phyloP scores from a whole-genome alignment of 2,888 invertebrate species.

The Limulus polyphemus region DNA sequence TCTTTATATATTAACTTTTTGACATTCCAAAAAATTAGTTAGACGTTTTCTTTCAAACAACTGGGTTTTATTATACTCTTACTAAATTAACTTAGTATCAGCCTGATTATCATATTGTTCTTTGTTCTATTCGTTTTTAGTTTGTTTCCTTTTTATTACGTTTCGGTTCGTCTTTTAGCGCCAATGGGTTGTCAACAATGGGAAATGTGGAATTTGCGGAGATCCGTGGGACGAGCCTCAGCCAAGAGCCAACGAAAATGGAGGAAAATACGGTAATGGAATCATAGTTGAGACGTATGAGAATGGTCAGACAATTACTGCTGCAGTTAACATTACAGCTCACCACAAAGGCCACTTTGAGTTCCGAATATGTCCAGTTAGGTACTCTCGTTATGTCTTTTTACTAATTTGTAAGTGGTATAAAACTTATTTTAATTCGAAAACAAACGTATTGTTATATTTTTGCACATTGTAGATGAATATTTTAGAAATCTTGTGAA shows the following conservation, averaged over 20 bases:
- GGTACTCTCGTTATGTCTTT: constrained; percentile 4
- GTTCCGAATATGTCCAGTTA: constrained; percentile 33
- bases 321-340: constrained; percentile 31
- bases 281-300: constrained; percentile 32
- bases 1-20: no score
- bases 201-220: constrained; percentile 80
- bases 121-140: no score
- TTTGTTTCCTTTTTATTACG: neutral
- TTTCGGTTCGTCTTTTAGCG: constrained; percentile 10
- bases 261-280: constrained; percentile 33
- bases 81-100: no score
- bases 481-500: no score
- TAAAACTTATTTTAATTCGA: no score
- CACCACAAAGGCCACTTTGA: constrained; percentile 36
- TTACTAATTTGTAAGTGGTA: no score
- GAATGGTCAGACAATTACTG: constrained; percentile 28
- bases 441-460: no score
- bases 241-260: constrained; percentile 32
- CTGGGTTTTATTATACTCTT: no score
- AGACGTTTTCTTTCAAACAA: no score
- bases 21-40: no score
- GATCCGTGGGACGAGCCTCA: constrained; percentile 50
- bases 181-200: constrained; percentile 37
- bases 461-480: no score
- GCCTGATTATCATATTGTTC: no score